Conservation (phyloP, 1,140 invertebrate species). For the Neuroterus valhalla region DNA sequence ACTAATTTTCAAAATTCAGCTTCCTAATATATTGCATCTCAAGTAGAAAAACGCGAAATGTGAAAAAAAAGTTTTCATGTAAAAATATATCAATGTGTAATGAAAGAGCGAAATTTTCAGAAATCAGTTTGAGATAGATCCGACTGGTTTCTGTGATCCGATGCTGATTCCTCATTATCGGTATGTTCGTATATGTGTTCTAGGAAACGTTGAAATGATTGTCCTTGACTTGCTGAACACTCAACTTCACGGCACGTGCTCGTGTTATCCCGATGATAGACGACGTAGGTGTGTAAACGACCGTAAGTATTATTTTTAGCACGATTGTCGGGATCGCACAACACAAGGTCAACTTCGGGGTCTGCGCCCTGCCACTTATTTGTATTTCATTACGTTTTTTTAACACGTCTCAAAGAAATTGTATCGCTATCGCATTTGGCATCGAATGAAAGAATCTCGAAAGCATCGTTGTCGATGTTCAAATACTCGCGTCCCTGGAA, state of each 20-base stretch:
- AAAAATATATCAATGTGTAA: too few relatives aligned
- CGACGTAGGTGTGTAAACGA: conserved; percentile 46
- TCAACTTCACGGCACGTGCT: conserved; percentile 43
- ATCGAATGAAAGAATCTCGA: too few relatives aligned
- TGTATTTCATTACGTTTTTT: conserved; percentile 42
- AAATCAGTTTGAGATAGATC: not conserved
- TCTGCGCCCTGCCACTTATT: conserved; percentile 45
- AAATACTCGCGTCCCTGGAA: too few relatives aligned
- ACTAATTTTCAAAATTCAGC: too few relatives aligned
- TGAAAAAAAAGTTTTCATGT: too few relatives aligned
- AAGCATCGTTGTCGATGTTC: too few relatives aligned
- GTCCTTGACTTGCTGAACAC: conserved; percentile 37
- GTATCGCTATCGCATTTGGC: not conserved
- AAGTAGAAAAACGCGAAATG: too few relatives aligned
- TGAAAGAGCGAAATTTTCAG: not conserved
- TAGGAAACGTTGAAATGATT: conserved; percentile 13
- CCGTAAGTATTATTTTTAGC: conserved; percentile 53
- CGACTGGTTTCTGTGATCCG: not conserved
- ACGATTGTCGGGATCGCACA: conserved; percentile 51
- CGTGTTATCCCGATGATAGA: conserved; percentile 41
- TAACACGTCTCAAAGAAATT: not conserved
- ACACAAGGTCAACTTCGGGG: conserved; percentile 48
- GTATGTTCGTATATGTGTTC: conserved; percentile 22
- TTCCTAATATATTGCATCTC: too few relatives aligned
- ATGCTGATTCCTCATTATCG: conserved; percentile 28